A percentile compares a stretch with the other conserved stretches of the same genome.
phyloP scores from a whole-genome alignment of 2,888 invertebrate species.

The Autographa pulchrina region DNA sequence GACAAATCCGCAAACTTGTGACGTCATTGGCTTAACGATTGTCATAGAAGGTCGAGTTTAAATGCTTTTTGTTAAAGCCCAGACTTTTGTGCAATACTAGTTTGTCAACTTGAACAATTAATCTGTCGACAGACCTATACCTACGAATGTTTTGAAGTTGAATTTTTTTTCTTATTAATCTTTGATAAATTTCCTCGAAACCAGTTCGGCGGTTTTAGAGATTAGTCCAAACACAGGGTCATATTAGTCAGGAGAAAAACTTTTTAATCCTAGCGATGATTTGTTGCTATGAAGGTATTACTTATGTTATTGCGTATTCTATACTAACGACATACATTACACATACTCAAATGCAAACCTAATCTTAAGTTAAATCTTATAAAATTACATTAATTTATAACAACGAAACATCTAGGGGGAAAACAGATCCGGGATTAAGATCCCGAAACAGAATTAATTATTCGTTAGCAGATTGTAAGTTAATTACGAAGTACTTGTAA shows the following conservation, averaged over 20 bases:
- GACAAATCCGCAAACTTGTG: conserved; percentile 2
- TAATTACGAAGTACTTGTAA: conserved; percentile 53
- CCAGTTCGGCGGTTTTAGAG: neutral
- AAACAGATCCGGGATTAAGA: conserved; percentile 43
- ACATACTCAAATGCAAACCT: conserved; percentile 25
- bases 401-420: conserved; percentile 32
- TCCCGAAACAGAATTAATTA: conserved; percentile 59
- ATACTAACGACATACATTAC: conserved; percentile 16
- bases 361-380: conserved; percentile 43
- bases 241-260: neutral
- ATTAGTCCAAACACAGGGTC: neutral
- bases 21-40: neutral
- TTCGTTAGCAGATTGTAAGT: conserved; percentile 42
- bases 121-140: neutral
- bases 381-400: conserved; percentile 45
- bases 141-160: too few relatives aligned
- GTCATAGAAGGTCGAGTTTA: neutral
- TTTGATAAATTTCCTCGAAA: too few relatives aligned
- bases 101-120: neutral
- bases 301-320: neutral
- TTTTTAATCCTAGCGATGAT: neutral
- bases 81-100: neutral
- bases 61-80: neutral
- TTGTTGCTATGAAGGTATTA: neutral
- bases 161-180: neutral